Evolutionary conservation across 1,140 invertebrate species (phyloP), one percentile per base, ranked within the genome.

Genomic region (Drosophila mauritiana): DNA sequence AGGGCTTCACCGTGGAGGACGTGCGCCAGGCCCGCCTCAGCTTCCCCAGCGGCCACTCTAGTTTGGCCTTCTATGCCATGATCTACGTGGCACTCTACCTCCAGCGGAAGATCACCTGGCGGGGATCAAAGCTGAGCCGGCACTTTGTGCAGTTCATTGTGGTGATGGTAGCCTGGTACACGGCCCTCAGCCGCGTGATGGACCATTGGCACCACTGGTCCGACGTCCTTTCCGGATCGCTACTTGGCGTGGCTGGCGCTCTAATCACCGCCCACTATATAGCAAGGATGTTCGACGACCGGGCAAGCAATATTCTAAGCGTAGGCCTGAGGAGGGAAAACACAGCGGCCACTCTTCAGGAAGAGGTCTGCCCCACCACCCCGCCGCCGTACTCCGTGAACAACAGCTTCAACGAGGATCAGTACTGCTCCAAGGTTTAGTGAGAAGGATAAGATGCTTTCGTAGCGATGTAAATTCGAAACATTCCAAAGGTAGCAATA

Each of bases 31-130:
- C 96, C 92, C 94, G 96, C 77, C 93, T 97, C 42, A 97, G 96
- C 6, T 97, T 97, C 92, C 96, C 96, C 46, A 97, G 96, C 57
- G 96, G 96, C 10, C 96, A 97, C 91, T 96, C 96, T 1, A 96
- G 96, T 10, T 95, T 97, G 92, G 95, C 95, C 13, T 95, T 96
- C 72, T 97, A 96, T 77, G 94, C 95, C 15, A 96, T 97, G 95
- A 88, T 96, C 37, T 97, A 96, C 92, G 93, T 94, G 37, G 93
- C 98, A 96, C 93, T 98, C 34, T 98, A 98, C 85, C 86, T 98
- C 8, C 97, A 98, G 82, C 93, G 94, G 39, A 93, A 96, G 48
- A 93, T 96, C 79, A 95, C 93, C n/a, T 96, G 94, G 96, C 93
- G 94, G 49, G 94, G 94, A 37, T 96, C 96, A 46, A 95, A 95